Conservation (phyloP, 2,797 vertebrate species). For the Moxostoma hubbsi region DNA sequence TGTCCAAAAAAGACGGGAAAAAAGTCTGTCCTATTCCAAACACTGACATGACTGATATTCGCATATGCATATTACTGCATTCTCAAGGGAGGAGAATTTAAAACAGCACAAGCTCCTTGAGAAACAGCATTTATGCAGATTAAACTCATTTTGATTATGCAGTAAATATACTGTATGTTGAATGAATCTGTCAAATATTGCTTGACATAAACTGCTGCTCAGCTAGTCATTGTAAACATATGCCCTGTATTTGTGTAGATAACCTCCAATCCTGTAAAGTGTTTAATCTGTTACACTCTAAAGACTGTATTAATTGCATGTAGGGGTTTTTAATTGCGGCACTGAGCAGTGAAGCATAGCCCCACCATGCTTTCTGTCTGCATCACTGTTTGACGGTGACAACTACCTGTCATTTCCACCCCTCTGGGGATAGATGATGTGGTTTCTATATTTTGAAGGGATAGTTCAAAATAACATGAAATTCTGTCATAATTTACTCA, state of each 20-base stretch:
- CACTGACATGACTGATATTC: conserved; percentile 46
- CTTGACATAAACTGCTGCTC: conserved; percentile 18
- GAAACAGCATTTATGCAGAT: conserved; percentile 37
- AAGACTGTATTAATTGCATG: conserved; percentile 59
- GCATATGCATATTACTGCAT: conserved; percentile 24
- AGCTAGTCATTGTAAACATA: conserved; percentile 40
- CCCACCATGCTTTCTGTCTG: conserved; percentile 64
- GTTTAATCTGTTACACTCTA: conserved; percentile 53
- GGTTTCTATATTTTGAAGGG: conserved; percentile 21
- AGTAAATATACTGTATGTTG: conserved; percentile 19
- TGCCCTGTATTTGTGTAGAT: conserved; percentile 51
- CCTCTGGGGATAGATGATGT: conserved; percentile 60
- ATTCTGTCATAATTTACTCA: too few relatives aligned
- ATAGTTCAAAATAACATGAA: too few relatives aligned
- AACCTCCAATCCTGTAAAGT: conserved; percentile 41
- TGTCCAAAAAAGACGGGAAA: conserved; percentile 29
- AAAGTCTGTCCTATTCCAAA: conserved; percentile 40
- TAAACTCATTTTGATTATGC: conserved; percentile 20
- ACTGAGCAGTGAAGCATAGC: conserved; percentile 62
- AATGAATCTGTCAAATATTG: conserved; percentile 26
- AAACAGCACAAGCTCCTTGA: conserved; percentile 13
- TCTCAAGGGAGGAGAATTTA: conserved; percentile 20
- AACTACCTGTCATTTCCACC: conserved; percentile 74
- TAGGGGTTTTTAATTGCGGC: conserved; percentile 59
- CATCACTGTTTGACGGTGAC: conserved; percentile 68